These are phyloP conservation scores for Crotophaga sulcirostris DNA, from an alignment of 2,113 vertebrate genomes.

Conservation along the genomic window DNA sequence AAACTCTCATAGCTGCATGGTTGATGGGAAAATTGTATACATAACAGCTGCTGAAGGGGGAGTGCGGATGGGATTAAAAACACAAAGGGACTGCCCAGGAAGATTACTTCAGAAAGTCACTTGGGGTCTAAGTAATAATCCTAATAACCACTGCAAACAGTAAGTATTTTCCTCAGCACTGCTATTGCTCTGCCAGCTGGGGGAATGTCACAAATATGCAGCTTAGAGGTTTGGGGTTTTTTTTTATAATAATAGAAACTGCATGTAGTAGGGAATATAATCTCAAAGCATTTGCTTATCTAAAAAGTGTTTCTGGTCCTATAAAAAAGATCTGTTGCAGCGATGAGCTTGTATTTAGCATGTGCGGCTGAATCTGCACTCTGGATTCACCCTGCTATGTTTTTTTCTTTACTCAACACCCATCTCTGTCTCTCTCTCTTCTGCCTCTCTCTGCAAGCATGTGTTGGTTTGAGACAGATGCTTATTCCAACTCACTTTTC, in stretches of 20 bases:
- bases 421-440: not conserved
- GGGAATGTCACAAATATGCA: not conserved
- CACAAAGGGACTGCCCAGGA: slow-evolving; percentile 1
- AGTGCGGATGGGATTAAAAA: not conserved
- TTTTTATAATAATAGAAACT: slow-evolving; percentile 28
- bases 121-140: slow-evolving; percentile 53
- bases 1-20: rapidly evolving
- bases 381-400: not conserved
- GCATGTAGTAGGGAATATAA: not conserved
- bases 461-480: not conserved
- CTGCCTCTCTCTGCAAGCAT: not conserved
- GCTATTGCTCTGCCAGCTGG: slow-evolving; percentile 11
- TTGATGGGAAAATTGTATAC: not conserved
- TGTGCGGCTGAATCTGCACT: not conserved
- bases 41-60: not conserved
- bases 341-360: not conserved
- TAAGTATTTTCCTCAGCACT: slow-evolving; percentile 25
- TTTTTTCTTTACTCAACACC: slow-evolving; percentile 10
- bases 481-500: not conserved
- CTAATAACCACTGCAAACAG: slow-evolving; percentile 50
- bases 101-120: slow-evolving; percentile 43
- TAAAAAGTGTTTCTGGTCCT: not conserved
- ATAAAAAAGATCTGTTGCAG: not conserved
- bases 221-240: slow-evolving; percentile 3
- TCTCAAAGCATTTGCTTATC: slow-evolving; percentile 24